These are phyloP conservation scores for Alexandromys fortis DNA, from an alignment of 2,113 vertebrate species.

Conservation along the genomic window DNA sequence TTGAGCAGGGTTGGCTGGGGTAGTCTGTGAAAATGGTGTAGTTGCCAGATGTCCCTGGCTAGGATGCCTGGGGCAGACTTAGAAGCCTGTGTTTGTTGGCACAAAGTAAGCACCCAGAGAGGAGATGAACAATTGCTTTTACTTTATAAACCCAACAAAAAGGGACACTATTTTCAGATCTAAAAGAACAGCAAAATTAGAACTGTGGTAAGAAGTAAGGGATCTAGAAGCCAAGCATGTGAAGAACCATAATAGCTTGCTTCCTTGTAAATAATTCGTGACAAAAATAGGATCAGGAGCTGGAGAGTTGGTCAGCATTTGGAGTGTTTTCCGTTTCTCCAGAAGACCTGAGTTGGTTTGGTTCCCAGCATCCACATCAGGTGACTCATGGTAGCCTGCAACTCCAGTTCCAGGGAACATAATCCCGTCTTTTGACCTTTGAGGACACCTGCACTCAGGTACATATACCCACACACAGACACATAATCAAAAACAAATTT, in stretches of 20 bases:
- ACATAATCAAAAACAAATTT: background rate
- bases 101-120: background rate
- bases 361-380: background rate
- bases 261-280: slow-evolving; percentile 44
- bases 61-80: background rate
- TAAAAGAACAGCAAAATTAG: slow-evolving; percentile 3
- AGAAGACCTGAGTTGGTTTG: background rate
- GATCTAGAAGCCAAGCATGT: slow-evolving; percentile 4
- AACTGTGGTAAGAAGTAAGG: slow-evolving; percentile 8
- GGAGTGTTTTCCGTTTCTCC: background rate
- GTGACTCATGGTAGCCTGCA: background rate
- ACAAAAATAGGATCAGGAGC: background rate
- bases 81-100: background rate
- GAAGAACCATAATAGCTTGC: slow-evolving; percentile 11
- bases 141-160: slow-evolving; percentile 25
- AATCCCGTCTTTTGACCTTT: background rate
- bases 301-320: background rate
- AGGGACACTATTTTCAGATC: slow-evolving; percentile 47
- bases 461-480: background rate
- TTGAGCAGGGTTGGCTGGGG: slow-evolving; percentile 40
- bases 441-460: background rate
- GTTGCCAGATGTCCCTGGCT: background rate
- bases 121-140: slow-evolving; percentile 27
- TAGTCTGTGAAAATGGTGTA: slow-evolving; percentile 43
- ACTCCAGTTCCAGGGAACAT: background rate